Percentiles rank a stretch among this genome's conserved stretches.
Evolutionary conservation across 2,113 vertebrate species (phyloP).

Genomic region (Odontophorus gujanensis): DNA sequence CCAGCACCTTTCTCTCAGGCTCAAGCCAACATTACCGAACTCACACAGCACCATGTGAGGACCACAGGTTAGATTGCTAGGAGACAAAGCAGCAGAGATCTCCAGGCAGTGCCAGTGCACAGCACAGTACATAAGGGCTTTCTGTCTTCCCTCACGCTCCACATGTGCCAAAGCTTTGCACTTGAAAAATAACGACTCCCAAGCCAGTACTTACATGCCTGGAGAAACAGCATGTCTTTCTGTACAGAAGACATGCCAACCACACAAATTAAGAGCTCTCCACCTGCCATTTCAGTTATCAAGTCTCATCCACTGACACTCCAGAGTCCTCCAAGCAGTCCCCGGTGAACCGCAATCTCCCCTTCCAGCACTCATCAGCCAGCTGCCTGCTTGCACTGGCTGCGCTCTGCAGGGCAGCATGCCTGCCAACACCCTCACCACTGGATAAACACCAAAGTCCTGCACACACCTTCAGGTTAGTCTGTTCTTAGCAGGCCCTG

Average conservation of each 20-base stretch:
- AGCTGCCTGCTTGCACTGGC: background rate
- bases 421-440: background rate
- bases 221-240: background rate
- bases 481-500: background rate
- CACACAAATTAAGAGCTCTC: background rate
- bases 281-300: background rate
- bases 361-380: background rate
- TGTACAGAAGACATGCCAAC: background rate
- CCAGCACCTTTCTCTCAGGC: accelerated
- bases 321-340: background rate
- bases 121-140: accelerated
- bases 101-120: background rate
- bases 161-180: background rate
- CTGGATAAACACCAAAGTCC: background rate
- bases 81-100: background rate
- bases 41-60: accelerated
- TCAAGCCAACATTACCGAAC: background rate
- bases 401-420: background rate
- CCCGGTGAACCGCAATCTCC: background rate
- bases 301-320: background rate
- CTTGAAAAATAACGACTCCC: background rate
- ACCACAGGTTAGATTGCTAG: accelerated
- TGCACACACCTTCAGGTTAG: background rate
- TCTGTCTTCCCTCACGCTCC: background rate
- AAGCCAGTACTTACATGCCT: background rate